Evolutionary conservation across 2,113 vertebrate genomes (phyloP), one percentile per base, ranked within the genome.

Genomic region (Antigone vipio): DNA sequence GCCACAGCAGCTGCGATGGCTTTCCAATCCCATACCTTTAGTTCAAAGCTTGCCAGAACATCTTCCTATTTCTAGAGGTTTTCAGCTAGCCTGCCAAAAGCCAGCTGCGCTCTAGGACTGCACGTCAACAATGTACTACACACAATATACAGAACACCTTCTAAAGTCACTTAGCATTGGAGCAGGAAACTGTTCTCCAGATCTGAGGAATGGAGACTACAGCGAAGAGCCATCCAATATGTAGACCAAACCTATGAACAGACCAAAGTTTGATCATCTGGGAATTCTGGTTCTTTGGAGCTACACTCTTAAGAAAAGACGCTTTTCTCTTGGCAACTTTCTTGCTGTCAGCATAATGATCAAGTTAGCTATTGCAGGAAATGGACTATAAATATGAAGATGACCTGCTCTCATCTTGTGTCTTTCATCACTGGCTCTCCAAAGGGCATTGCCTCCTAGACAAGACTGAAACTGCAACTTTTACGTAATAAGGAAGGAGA

Each of bases 1-100:
- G 11, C 81, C 63, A 82, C 9, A 3, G 91, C 95, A 96, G 92
- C 91, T 97, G 97, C 1, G 1, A 95, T 79, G 94, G 91, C 66
- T 92, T 95, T 91, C 94, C 91, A 89, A 58, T 82, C 91, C 84
- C 67, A 30, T 85, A 95, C 94, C 89, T 96, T 92, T 20, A 89
- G 92, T 93, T 96, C 96, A 96, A 85, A 95, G 95, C 95, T 85
- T 94, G 95, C 95, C 97, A 96, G 92, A 91, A 95, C 91, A 97
- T 95, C 94, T 95, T 94, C 95, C 94, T 92, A 82, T 87, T 95
- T 88, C 84, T 77, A 79, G 80, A 91, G 91, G 89, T 30, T 71
- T 87, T 95, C 77, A 92, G 91, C 89, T 27, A 68, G 81, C 77
- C 77, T 93, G 94, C 95, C 96, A 95, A 95, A 64, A 92, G 86